Percentiles rank a stretch among this genome's conserved stretches.
Conservation (phyloP, 2,113 vertebrate species). For the Heloderma charlesbogerti region DNA sequence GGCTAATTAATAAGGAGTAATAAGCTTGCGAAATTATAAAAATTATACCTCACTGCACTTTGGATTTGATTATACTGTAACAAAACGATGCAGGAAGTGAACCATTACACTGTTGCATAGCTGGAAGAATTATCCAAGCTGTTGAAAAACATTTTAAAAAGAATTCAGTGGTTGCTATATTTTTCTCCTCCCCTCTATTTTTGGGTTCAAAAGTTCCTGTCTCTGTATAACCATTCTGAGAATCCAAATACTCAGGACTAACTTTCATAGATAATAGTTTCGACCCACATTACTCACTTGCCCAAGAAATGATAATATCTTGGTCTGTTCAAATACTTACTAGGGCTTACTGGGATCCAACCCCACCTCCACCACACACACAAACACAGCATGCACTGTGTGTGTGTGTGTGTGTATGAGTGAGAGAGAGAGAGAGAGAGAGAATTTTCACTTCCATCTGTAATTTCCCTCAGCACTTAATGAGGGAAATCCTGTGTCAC, state of each 20-base stretch:
- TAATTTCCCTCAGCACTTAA: too few relatives aligned
- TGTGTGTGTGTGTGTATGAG: not conserved
- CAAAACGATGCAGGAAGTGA: constrained; percentile 18
- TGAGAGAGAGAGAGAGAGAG: too few relatives aligned
- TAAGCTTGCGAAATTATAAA: constrained; percentile 35
- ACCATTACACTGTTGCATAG: not conserved
- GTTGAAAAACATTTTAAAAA: not conserved
- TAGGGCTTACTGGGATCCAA: not conserved
- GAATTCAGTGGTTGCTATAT: not conserved
- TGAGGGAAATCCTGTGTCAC: not conserved
- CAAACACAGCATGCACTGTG: not conserved
- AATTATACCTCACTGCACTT: not conserved
- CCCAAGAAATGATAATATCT: not conserved
- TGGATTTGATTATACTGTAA: constrained; percentile 44
- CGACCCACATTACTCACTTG: not conserved
- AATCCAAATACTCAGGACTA: constrained; percentile 15
- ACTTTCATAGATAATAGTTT: not conserved
- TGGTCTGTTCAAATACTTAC: not conserved
- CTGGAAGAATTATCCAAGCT: constrained; percentile 6
- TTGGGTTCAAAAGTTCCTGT: constrained; percentile 12
- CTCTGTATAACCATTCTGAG: not conserved
- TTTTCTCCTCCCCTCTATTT: not conserved
- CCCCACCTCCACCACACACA: not conserved
- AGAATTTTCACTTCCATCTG: not conserved
- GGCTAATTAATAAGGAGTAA: constrained; percentile 42